Percentiles rank a stretch among this genome's conserved stretches.
Conservation (phyloP, 1,140 invertebrate genomes). For the Drosophila pruinosa region DNA sequence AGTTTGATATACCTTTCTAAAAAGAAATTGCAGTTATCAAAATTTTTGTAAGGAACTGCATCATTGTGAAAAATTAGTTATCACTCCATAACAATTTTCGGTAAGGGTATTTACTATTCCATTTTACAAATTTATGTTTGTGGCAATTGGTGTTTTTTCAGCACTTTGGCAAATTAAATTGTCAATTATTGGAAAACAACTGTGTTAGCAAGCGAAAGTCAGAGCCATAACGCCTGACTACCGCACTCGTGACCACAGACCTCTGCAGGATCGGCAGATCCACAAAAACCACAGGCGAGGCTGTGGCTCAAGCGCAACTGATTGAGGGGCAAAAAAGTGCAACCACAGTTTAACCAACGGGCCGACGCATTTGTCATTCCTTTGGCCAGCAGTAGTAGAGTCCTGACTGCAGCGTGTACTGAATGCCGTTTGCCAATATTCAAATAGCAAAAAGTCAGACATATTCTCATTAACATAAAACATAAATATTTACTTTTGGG, state of each 20-base stretch:
- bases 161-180: slow-evolving; percentile 70
- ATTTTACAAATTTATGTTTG: not conserved
- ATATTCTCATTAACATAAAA: slow-evolving; percentile 82
- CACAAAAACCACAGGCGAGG: slow-evolving; percentile 49
- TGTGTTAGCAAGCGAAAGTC: slow-evolving; percentile 61
- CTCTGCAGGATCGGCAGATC: slow-evolving; percentile 12
- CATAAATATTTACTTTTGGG: slow-evolving; percentile 82
- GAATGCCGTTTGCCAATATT: slow-evolving; percentile 72
- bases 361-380: slow-evolving; percentile 76
- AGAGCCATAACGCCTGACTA: slow-evolving; percentile 58
- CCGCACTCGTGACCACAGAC: not conserved
- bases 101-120: slow-evolving; percentile 37
- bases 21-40: not conserved
- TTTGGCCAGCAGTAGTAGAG: slow-evolving; percentile 33
- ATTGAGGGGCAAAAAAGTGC: slow-evolving; percentile 46
- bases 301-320: slow-evolving; percentile 43
- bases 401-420: slow-evolving; percentile 46
- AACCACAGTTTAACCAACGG: slow-evolving; percentile 69
- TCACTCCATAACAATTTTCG: not conserved
- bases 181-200: slow-evolving; percentile 70
- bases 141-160: not conserved
- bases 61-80: not conserved
- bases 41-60: not conserved
- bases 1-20: no score
- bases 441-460: slow-evolving; percentile 81